phyloP scores from a whole-genome alignment of 2,797 vertebrate species.

The Anguilla pacifica region DNA sequence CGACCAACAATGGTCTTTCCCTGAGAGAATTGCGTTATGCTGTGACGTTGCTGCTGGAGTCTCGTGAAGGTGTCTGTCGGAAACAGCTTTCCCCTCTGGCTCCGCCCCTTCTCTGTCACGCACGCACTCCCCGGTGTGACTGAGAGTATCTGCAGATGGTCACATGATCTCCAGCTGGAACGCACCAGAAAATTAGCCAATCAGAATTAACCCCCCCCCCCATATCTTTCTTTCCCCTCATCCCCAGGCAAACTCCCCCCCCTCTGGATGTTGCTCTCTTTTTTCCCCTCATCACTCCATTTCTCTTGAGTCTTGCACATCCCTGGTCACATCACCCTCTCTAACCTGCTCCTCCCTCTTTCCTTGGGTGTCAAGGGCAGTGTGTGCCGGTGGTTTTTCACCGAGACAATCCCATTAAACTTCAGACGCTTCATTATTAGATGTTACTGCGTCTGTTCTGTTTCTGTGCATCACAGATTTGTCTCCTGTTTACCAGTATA shows the following conservation, averaged over 20 bases:
- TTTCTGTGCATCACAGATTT: not conserved
- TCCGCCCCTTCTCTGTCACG: conserved; percentile 14
- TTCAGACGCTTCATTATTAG: conserved; percentile 16
- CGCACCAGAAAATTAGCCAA: conserved; percentile 52
- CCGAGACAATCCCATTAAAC: conserved; percentile 11
- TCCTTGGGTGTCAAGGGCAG: conserved; percentile 6
- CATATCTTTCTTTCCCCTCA: conserved; percentile 25
- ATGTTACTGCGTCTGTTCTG: conserved; percentile 8
- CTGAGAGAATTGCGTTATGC: not conserved
- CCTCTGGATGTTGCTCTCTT: conserved; percentile 5
- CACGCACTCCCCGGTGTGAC: conserved; percentile 17
- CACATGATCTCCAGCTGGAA: conserved; percentile 55
- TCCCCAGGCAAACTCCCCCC: not conserved
- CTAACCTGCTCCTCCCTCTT: not conserved
- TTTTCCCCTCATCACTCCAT: not conserved
- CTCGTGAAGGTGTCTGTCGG: conserved; percentile 19
- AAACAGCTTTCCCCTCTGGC: conserved; percentile 3
- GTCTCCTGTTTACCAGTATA: not conserved
- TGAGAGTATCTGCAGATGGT: conserved; percentile 48
- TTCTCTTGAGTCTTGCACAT: conserved; percentile 3
- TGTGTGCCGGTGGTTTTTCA: conserved; percentile 27
- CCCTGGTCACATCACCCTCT: not conserved
- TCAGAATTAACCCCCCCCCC: conserved; percentile 42
- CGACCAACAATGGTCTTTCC: not conserved
- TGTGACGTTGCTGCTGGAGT: conserved; percentile 3